phyloP scores from a whole-genome alignment of 1,140 invertebrate genomes.

The Lysiphlebus fabarum region DNA sequence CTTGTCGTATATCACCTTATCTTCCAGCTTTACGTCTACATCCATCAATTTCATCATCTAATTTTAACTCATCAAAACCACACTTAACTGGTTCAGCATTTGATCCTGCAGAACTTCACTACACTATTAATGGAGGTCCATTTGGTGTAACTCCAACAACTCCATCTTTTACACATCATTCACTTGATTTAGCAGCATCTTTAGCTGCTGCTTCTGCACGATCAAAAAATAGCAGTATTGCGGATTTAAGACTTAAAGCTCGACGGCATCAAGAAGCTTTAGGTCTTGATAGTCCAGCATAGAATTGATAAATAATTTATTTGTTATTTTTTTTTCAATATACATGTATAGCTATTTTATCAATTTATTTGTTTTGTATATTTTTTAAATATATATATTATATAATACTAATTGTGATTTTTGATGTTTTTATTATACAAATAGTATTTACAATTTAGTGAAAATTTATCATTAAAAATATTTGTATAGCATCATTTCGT shows the following conservation, averaged over 20 bases:
- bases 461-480: no score
- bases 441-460: no score
- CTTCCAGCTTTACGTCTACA: constrained; percentile 64
- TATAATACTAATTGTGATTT: no score
- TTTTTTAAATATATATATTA: no score
- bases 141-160: constrained; percentile 55
- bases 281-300: constrained; percentile 60
- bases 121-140: constrained; percentile 62
- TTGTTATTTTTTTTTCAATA: not conserved
- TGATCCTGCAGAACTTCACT: constrained; percentile 70
- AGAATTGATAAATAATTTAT: constrained; percentile 18
- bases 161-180: constrained; percentile 59
- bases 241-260: constrained; percentile 82
- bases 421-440: no score
- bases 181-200: constrained; percentile 65
- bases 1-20: constrained; percentile 81
- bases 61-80: constrained; percentile 49
- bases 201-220: constrained; percentile 58
- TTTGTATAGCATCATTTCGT: no score
- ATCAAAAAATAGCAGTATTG: constrained; percentile 84
- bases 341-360: not conserved
- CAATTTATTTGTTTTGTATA: not conserved
- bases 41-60: constrained; percentile 50
- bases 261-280: constrained; percentile 81
- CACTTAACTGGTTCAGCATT: constrained; percentile 60